Percentiles rank a stretch among this genome's conserved stretches.
These are phyloP conservation scores for Drosophila rellima DNA, from an alignment of 2,888 invertebrate genomes.

Conservation along the genomic window DNA sequence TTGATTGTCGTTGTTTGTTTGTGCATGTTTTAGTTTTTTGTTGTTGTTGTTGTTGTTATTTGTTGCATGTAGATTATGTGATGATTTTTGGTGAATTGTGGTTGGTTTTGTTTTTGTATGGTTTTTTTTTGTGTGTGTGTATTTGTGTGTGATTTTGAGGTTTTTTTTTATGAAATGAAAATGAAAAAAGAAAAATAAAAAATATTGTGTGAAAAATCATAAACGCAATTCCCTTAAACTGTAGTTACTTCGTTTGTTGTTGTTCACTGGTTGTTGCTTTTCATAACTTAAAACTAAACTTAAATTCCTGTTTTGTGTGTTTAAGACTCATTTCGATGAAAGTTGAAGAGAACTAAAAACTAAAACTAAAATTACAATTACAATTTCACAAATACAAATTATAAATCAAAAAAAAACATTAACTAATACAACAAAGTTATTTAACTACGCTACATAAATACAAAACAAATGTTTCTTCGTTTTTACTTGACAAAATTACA, in stretches of 20 bases:
- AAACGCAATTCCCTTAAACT: constrained; percentile 60
- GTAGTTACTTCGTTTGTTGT: constrained; percentile 21
- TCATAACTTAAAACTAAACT: constrained; percentile 57
- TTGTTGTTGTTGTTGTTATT: constrained; percentile 25
- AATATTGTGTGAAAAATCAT: constrained; percentile 77
- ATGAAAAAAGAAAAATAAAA: constrained; percentile 80
- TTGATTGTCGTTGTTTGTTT: constrained; percentile 23
- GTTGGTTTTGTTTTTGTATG: constrained; percentile 30
- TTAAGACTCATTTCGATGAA: constrained; percentile 23
- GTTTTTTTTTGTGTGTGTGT: constrained; percentile 16
- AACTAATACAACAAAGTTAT: constrained; percentile 18
- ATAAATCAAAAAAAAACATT: constrained; percentile 7
- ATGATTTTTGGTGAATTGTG: constrained; percentile 24
- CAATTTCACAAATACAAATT: constrained; percentile 42
- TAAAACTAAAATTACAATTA: constrained; percentile 26
- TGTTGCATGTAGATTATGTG: constrained; percentile 40
- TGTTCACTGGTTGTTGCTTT: constrained; percentile 1
- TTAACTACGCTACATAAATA: constrained; percentile 17
- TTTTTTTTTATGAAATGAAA: constrained; percentile 73
- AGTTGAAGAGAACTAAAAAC: constrained; percentile 52
- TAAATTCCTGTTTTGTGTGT: constrained; percentile 13
- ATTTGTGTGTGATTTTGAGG: constrained; percentile 29
- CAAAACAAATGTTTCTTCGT: constrained; percentile 9
- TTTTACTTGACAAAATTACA: constrained; percentile 19
- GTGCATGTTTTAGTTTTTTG: constrained; percentile 21